Base-by-base conservation (phyloP, 2,888 invertebrate genomes). In the Incurvaria masculella region DNA sequence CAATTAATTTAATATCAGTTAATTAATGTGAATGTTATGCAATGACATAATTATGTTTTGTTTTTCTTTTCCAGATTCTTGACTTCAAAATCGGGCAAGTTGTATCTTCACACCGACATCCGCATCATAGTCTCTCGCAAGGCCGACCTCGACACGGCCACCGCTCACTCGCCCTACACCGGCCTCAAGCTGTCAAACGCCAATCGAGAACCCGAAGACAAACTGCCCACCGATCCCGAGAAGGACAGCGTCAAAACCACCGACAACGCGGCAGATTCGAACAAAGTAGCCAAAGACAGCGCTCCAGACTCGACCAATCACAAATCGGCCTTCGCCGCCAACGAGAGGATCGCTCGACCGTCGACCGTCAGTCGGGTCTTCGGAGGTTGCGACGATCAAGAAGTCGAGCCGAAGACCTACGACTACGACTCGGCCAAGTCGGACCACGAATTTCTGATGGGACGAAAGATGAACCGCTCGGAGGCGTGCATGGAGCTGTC, bases 101-200 rank as follows among this genome's bases (percentile, higher is more conserved):
- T 97, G 55, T 96, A 94, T 71, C 83, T 98, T 51, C 97, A 98
- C 79, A 95, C 96, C 47, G 97, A 98, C 72, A 92, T 98, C 55
- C 86, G 96, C 49, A 88, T 97, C 75, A 87, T 98, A 56, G 95
- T 98, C 64, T 95, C 95, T 55, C 85, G 95, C 51, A 97, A 97
- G 70, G 91, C 94, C 50, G 97, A 97, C 68, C 83, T 95, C 64
- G 97, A 97, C 75, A 94, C 96, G 45, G 94, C 94, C 26, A 89
- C 91, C 45, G 91, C 87, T 44, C 84, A 87, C 62, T 81, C 83
- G 59, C 79, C 83, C 55, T 69, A 68, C 61, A 21, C 10, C 45
- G 47, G 33, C 21, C 51, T 50, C 4, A 50, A 49, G 42, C 48
- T 49, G 23, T 27, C 27, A 40, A 20, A 53, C 19, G 45, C 57